A percentile compares a stretch with the other conserved stretches of the same genome.
Conservation (phyloP, 2,113 vertebrate genomes). For the Charina bottae region DNA sequence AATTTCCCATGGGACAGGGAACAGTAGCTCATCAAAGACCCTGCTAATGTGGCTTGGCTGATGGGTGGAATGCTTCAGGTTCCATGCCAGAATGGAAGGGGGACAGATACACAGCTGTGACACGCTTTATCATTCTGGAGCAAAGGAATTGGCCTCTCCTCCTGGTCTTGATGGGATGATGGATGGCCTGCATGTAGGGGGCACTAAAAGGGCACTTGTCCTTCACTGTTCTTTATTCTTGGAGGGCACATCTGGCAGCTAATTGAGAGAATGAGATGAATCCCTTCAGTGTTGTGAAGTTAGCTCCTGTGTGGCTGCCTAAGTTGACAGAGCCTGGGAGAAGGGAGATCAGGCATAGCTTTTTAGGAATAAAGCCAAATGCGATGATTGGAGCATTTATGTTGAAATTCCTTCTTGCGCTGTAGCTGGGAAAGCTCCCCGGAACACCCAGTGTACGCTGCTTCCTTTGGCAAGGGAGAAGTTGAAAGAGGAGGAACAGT, state of each 20-base stretch:
- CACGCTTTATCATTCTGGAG: constrained; percentile 1
- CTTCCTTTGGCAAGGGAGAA: constrained; percentile 23
- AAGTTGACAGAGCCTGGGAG: constrained; percentile 8
- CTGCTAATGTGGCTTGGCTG: neutral
- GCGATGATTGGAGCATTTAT: constrained; percentile 30
- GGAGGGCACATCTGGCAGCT: constrained; percentile 21
- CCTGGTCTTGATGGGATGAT: constrained; percentile 18
- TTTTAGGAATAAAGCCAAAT: constrained; percentile 16
- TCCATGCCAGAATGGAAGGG: neutral
- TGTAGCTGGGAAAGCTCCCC: constrained; percentile 4
- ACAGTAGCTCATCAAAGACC: neutral
- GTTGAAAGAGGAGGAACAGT: constrained; percentile 14
- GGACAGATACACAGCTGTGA: neutral
- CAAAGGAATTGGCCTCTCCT: constrained; percentile 3
- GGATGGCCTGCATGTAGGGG: constrained; percentile 23
- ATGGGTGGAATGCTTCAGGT: neutral
- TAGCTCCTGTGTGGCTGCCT: constrained; percentile 13
- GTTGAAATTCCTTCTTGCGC: constrained; percentile 10
- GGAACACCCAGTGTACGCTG: constrained; percentile 14
- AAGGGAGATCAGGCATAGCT: constrained; percentile 7
- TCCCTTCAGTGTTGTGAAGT: constrained; percentile 14
- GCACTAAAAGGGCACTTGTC: constrained; percentile 18
- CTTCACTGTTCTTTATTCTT: constrained; percentile 17
- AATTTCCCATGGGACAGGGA: neutral
- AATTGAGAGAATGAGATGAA: constrained; percentile 18